Evolutionary conservation across 1,140 invertebrate genomes (phyloP).

Genomic region (Lutraria rhynchaena): DNA sequence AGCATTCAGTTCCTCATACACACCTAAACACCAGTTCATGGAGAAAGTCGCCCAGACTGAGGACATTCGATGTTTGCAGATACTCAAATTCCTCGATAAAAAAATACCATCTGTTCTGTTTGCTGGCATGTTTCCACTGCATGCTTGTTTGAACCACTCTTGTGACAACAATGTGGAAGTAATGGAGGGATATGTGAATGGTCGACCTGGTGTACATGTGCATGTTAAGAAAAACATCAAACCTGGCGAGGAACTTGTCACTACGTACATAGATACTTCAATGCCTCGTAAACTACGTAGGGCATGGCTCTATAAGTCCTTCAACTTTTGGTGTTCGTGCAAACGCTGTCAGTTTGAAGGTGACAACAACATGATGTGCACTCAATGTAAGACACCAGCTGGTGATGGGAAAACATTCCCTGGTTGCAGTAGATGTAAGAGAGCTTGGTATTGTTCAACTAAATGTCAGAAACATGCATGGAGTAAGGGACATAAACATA

Average conservation of each 20-base stretch:
- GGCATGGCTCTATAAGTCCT: constrained; percentile 78
- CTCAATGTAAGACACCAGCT: constrained; percentile 70
- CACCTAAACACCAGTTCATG: constrained; percentile 74
- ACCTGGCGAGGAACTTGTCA: constrained; percentile 74
- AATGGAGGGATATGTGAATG: constrained; percentile 68
- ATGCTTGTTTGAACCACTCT: constrained; percentile 78
- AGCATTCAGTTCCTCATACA: constrained; percentile 71
- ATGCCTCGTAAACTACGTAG: constrained; percentile 72
- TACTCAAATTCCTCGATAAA: constrained; percentile 70
- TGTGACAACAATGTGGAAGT: constrained; percentile 78
- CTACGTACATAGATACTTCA: constrained; percentile 76
- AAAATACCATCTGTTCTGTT: constrained; percentile 67
- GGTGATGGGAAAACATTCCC: constrained; percentile 70
- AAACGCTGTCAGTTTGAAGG: constrained; percentile 77
- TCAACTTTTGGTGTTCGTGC: constrained; percentile 80
- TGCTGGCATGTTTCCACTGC: constrained; percentile 77
- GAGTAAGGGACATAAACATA: constrained; percentile 74
- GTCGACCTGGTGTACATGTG: constrained; percentile 72
- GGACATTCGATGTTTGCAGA: constrained; percentile 47
- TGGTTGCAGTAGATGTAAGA: constrained; percentile 75
- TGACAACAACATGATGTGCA: constrained; percentile 71
- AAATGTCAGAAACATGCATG: constrained; percentile 76
- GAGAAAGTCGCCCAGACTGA: constrained; percentile 63
- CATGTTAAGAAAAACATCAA: constrained; percentile 71
- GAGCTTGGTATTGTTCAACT: constrained; percentile 79